These are phyloP conservation scores for Amblyopsis rosae DNA, from an alignment of 2,113 vertebrate species.

Conservation along the genomic window DNA sequence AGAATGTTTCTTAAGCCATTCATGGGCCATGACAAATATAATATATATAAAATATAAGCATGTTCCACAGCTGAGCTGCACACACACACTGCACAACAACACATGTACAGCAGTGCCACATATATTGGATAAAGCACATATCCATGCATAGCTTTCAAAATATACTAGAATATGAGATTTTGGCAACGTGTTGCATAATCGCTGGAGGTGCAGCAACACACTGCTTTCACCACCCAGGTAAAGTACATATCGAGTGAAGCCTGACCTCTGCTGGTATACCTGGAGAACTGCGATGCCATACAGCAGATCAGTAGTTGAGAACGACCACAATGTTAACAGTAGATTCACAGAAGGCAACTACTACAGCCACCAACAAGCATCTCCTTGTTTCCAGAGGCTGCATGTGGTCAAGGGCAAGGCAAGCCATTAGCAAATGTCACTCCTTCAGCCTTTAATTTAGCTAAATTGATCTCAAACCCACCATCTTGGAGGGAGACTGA, in stretches of 20 bases:
- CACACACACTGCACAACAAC: too few species aligned
- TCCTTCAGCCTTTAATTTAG: slow-evolving; percentile 39
- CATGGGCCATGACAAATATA: too few species aligned
- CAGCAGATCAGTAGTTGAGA: background rate
- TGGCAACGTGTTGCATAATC: too few species aligned
- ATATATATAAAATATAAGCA: too few species aligned
- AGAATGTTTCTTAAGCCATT: too few species aligned
- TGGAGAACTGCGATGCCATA: background rate
- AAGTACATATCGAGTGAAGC: slow-evolving; percentile 1
- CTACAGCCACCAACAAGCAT: slow-evolving; percentile 20
- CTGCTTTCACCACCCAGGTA: background rate
- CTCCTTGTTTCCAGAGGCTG: slow-evolving; percentile 12
- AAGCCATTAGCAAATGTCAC: background rate
- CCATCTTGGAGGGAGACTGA: background rate
- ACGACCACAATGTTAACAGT: slow-evolving; percentile 3
- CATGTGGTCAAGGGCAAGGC: slow-evolving; percentile 19
- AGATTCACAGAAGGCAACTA: background rate
- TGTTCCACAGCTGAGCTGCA: too few species aligned
- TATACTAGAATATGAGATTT: too few species aligned
- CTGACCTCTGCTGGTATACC: slow-evolving; percentile 29
- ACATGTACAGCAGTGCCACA: too few species aligned
- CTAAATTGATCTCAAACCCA: slow-evolving; percentile 18
- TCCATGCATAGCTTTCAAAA: too few species aligned
- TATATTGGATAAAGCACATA: too few species aligned
- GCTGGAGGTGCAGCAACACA: background rate